These are phyloP conservation scores for Cremastobaeus sp. DNA, from an alignment of 2,888 invertebrate genomes.

Conservation along the genomic window DNA sequence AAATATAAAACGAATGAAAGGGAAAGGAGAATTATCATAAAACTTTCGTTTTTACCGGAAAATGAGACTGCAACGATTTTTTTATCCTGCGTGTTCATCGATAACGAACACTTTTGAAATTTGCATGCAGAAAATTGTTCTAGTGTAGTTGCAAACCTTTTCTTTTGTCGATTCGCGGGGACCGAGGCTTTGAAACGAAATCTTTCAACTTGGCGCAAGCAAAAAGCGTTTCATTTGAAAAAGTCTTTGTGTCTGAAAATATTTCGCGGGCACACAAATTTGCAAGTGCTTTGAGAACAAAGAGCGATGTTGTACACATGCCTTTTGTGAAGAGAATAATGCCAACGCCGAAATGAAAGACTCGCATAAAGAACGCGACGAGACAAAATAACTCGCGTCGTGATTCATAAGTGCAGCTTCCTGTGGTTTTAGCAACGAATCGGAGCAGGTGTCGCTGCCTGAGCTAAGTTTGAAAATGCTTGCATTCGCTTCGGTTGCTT, in stretches of 20 bases:
- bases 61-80: too few relatives aligned
- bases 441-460: conserved; percentile 34
- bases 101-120: too few relatives aligned
- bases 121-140: too few relatives aligned
- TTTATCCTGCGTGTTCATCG: too few relatives aligned
- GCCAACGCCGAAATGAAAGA: conserved; percentile 28
- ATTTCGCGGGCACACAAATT: conserved; percentile 41
- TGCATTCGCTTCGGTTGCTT: conserved; percentile 4
- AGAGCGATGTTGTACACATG: conserved; percentile 37
- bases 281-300: conserved; percentile 51
- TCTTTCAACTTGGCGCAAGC: conserved; percentile 11
- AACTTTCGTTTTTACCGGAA: not conserved
- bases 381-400: conserved; percentile 19
- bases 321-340: conserved; percentile 40
- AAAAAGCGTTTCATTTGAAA: conserved; percentile 38
- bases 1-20: too few relatives aligned
- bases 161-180: conserved; percentile 7
- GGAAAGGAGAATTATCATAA: too few relatives aligned
- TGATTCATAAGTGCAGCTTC: conserved; percentile 41
- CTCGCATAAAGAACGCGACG: conserved; percentile 17
- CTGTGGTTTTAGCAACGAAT: conserved; percentile 21
- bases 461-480: conserved; percentile 28
- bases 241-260: conserved; percentile 45
- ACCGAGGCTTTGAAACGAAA: conserved; percentile 11
- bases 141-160: not conserved